Evolutionary conservation across 2,888 invertebrate genomes (phyloP).

Genomic region (Epirrhoe tristata): DNA sequence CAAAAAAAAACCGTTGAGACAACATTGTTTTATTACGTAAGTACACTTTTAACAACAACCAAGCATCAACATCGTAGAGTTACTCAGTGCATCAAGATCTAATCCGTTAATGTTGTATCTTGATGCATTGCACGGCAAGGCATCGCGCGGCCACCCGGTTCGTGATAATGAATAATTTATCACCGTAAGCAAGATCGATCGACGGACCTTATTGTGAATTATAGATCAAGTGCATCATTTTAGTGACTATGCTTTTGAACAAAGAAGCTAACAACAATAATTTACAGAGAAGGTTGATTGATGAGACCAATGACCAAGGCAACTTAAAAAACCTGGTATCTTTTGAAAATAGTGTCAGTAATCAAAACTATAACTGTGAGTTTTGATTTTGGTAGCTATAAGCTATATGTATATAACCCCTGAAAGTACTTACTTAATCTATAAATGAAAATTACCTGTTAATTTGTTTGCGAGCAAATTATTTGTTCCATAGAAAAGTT

Average conservation of each 20-base stretch:
- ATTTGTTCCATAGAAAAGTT: background rate
- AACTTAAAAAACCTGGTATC: too few relatives aligned
- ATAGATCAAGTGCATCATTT: background rate
- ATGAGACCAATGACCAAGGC: too few relatives aligned
- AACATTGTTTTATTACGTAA: too few relatives aligned
- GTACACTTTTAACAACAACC: background rate
- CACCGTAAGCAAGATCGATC: slow-evolving; percentile 23
- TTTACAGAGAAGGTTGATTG: too few relatives aligned
- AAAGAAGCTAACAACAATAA: too few relatives aligned
- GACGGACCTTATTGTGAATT: slow-evolving; percentile 8
- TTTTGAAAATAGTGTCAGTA: too few relatives aligned
- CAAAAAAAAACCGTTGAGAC: too few relatives aligned
- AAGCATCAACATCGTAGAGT: background rate
- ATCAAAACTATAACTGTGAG: too few relatives aligned
- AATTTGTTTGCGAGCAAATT: background rate
- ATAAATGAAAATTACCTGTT: background rate
- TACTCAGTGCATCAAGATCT: slow-evolving; percentile 9
- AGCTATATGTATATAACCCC: too few relatives aligned
- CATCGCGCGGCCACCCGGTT: slow-evolving; percentile 8
- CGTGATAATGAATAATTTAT: slow-evolving; percentile 30
- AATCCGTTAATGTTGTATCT: slow-evolving; percentile 19
- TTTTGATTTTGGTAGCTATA: too few relatives aligned
- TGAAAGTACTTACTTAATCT: background rate
- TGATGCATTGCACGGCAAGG: slow-evolving; percentile 19
- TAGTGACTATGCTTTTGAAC: background rate